Base-by-base conservation (phyloP, 2,797 vertebrate genomes). In the Sarcophilus harrisii region DNA sequence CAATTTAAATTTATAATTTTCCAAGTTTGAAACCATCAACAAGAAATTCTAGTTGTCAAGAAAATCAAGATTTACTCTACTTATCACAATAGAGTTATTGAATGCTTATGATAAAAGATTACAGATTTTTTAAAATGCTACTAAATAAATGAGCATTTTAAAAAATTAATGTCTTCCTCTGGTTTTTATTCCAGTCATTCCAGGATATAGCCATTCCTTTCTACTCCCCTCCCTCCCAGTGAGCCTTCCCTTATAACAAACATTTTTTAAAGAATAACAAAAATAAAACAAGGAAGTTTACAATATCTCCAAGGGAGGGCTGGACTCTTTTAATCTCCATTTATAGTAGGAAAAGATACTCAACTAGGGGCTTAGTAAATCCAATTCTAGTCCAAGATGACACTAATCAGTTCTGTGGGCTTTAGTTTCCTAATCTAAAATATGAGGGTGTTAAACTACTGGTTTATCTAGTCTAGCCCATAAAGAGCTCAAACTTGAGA, bases 291-390 rank as follows among this genome's bases (percentile, higher is more conserved):
- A 87, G 38, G 73, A 87, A 87, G 73, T 87, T 49, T 87, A 81
- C 38, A 81, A 49, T 87, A 27, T 45, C 45, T 87, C 62, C 73
- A 62, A 27, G 89, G 2, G 0, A 8, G 90, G n/a, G 8, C 93
- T 95, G 62, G 91, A 16, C 38, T 93, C 59, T 87, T 93, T 38
- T 38, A 91, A 95, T 91, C 52, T 92, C 96, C 73, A 13, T 3
- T 30, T 73, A 73, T 11, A 45, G 21, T 45, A 30, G 73, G 18
- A 81, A 45, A 81, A 81, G 38, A 81, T 45, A 81, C 38, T 87
- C 21, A 87, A 49, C 38, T 49, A 87, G 45, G 73, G 73, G 45
- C 9, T 87, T 45, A 27, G 38, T 87, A 49, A 87, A 87, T 45
- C 73, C 38, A 87, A 49, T 87, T 87, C 38, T 87, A 45, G 73